These are phyloP conservation scores for Copsychus sechellarum DNA, from an alignment of 2,113 vertebrate species.

Conservation along the genomic window DNA sequence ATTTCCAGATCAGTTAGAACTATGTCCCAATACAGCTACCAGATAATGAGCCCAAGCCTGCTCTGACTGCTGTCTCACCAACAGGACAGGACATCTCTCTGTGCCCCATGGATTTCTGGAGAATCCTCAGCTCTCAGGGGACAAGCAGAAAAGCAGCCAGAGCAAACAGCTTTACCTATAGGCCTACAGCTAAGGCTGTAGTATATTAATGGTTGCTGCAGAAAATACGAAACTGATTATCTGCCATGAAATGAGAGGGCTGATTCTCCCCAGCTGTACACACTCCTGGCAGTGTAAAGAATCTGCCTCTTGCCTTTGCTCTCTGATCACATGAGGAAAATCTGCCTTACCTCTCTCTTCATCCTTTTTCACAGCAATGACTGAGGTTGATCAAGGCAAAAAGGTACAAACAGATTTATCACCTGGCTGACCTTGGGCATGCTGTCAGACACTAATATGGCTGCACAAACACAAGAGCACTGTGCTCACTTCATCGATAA, in stretches of 20 bases:
- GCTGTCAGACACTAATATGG: background rate
- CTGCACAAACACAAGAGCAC: background rate
- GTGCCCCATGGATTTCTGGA: background rate
- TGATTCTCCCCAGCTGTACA: background rate
- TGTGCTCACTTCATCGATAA: background rate
- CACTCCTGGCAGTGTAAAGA: background rate
- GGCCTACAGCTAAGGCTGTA: background rate
- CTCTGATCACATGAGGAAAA: background rate
- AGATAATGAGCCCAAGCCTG: background rate
- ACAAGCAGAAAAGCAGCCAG: background rate
- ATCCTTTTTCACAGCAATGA: background rate
- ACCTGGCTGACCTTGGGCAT: background rate
- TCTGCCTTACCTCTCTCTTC: background rate
- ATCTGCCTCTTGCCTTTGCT: background rate
- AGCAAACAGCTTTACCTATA: background rate
- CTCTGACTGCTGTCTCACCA: background rate
- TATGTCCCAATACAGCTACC: background rate
- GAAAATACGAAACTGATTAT: constrained; percentile 4
- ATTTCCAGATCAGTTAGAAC: background rate
- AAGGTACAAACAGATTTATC: background rate
- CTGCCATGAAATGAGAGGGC: constrained; percentile 11
- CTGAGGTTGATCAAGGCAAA: background rate
- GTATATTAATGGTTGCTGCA: background rate
- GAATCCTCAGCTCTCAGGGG: background rate
- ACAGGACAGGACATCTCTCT: background rate